Conservation (phyloP, 2,888 invertebrate genomes). For the Scaptodrosophila latifasciaeformis region DNA sequence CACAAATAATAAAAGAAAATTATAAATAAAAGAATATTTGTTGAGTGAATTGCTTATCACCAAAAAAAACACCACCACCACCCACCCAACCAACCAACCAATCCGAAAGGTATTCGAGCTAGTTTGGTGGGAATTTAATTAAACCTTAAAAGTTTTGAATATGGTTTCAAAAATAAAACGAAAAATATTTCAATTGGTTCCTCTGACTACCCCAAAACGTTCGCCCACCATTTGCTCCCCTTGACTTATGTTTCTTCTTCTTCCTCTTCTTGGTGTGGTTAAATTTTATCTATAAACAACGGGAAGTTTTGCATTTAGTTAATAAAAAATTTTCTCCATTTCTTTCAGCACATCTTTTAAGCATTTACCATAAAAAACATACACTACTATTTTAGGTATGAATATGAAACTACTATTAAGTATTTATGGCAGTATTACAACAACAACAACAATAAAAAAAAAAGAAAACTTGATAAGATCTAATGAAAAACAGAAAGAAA, state of each 20-base stretch:
- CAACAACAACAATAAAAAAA: conserved; percentile 3
- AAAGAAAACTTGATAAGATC: conserved; percentile 10
- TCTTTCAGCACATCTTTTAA: conserved; percentile 1
- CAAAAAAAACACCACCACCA: too few relatives aligned
- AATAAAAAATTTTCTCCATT: background rate
- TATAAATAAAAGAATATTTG: conserved; percentile 48
- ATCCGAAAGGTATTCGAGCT: too few relatives aligned
- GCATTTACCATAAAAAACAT: conserved; percentile 41
- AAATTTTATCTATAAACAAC: too few relatives aligned
- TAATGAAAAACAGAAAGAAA: conserved; percentile 11
- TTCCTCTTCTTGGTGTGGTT: too few relatives aligned
- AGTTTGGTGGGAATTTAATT: too few relatives aligned
- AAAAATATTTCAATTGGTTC: conserved; percentile 7
- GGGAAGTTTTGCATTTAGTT: conserved; percentile 49
- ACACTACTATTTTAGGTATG: too few relatives aligned
- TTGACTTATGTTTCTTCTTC: too few relatives aligned
- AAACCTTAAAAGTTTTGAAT: too few relatives aligned
- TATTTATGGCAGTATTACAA: conserved; percentile 55
- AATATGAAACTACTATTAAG: conserved; percentile 43
- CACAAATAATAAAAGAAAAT: conserved; percentile 32
- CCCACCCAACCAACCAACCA: too few relatives aligned
- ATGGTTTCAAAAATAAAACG: conserved; percentile 39
- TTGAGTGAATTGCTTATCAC: too few relatives aligned
- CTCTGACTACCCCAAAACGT: too few relatives aligned
- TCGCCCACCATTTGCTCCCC: too few relatives aligned